Percentiles rank a stretch among this genome's conserved stretches.
Evolutionary conservation across 2,797 vertebrate genomes (phyloP).

Genomic region (Borostomias antarcticus): DNA sequence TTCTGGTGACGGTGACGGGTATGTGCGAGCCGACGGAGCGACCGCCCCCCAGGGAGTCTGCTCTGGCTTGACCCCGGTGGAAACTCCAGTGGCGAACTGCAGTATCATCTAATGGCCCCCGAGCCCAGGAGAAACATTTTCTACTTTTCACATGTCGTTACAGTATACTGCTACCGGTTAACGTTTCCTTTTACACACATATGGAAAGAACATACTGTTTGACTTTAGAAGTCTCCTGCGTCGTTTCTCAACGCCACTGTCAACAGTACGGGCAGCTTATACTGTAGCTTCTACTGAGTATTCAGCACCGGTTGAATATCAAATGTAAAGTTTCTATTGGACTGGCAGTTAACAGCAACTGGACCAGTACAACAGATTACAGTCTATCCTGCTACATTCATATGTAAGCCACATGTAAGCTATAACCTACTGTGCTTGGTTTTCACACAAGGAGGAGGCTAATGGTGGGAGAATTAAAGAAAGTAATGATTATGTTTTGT

Average conservation of each 20-base stretch:
- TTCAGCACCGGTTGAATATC: constrained; percentile 22
- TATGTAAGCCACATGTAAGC: neutral
- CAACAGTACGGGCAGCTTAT: constrained; percentile 30
- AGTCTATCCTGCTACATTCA: neutral
- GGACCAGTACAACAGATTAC: neutral
- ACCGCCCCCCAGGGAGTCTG: constrained; percentile 9
- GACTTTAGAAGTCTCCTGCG: constrained; percentile 19
- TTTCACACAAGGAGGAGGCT: neutral
- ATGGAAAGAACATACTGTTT: constrained; percentile 48
- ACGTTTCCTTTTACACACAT: constrained; percentile 43
- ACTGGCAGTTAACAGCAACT: neutral
- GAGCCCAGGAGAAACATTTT: constrained; percentile 50
- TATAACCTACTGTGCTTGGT: neutral
- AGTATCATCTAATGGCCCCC: constrained; percentile 44
- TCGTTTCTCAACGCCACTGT: constrained; percentile 39
- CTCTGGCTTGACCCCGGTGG: constrained; percentile 29
- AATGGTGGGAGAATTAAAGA: neutral
- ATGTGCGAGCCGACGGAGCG: constrained; percentile 27
- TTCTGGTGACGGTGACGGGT: constrained; percentile 50
- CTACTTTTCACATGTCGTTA: constrained; percentile 46
- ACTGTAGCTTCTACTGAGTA: constrained; percentile 23
- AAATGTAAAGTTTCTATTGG: neutral
- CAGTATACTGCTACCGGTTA: constrained; percentile 28
- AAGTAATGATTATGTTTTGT: neutral
- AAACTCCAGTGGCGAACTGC: constrained; percentile 49